These are phyloP conservation scores for Diarsia mendica DNA, from an alignment of 2,888 invertebrate genomes.

Conservation along the genomic window DNA sequence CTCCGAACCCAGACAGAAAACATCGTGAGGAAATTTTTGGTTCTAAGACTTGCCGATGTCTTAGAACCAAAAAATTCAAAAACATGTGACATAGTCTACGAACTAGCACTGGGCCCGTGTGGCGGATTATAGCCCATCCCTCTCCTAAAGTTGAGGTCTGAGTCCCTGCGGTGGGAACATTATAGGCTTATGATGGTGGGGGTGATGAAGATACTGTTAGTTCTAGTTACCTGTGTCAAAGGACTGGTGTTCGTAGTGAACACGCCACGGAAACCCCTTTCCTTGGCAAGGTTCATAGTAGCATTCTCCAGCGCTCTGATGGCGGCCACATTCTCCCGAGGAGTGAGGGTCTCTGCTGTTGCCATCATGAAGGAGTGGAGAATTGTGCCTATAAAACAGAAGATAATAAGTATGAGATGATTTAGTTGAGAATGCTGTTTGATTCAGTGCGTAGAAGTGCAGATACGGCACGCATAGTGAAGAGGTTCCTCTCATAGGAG, in stretches of 20 bases:
- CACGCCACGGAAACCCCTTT: conserved; percentile 93
- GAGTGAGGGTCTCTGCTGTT: conserved; percentile 91
- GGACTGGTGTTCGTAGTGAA: conserved; percentile 97
- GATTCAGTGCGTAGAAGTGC: not conserved
- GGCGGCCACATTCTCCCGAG: conserved; percentile 94
- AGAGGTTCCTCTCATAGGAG: not conserved
- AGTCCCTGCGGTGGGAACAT: too few species aligned
- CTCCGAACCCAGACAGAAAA: too few species aligned
- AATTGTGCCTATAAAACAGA: conserved; percentile 83
- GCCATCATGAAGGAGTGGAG: conserved; percentile 97
- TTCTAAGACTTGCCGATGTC: too few species aligned
- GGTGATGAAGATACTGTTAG: too few species aligned
- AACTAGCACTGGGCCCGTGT: too few species aligned
- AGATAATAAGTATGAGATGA: not conserved
- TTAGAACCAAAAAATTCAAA: too few species aligned
- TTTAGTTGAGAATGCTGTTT: not conserved
- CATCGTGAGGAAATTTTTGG: too few species aligned
- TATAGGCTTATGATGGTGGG: too few species aligned
- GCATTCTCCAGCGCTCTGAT: conserved; percentile 95
- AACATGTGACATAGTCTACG: too few species aligned
- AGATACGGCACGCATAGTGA: not conserved
- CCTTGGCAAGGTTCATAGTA: conserved; percentile 92
- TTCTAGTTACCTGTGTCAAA: conserved; percentile 93
- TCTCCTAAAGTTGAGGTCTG: too few species aligned
- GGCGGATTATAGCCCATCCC: too few species aligned